These are phyloP conservation scores for Lophochroa leadbeateri DNA, from an alignment of 2,113 vertebrate species.

Conservation along the genomic window DNA sequence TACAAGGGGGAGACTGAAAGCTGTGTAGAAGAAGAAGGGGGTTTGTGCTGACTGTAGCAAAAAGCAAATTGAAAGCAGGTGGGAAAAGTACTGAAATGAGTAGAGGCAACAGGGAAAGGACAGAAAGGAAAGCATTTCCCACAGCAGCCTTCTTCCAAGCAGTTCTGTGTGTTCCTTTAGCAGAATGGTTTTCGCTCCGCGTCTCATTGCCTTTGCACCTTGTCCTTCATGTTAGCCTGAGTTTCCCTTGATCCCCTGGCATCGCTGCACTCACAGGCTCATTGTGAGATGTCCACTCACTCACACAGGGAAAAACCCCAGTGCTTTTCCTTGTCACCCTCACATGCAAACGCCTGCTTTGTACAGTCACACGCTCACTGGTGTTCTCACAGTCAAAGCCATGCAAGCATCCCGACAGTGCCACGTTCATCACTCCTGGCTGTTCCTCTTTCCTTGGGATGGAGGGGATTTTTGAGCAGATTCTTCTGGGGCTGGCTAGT, in stretches of 20 bases:
- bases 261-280: background rate
- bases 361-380: background rate
- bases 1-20: background rate
- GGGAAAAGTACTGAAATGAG: background rate
- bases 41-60: background rate
- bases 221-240: background rate
- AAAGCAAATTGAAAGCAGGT: background rate
- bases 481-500: background rate
- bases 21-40: background rate
- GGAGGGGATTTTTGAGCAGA: rapidly evolving
- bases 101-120: background rate
- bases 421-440: rapidly evolving
- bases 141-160: background rate
- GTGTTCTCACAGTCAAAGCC: background rate
- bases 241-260: background rate
- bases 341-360: background rate
- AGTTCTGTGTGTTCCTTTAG: background rate
- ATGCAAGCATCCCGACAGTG: background rate
- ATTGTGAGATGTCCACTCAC: background rate
- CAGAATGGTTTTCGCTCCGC: background rate
- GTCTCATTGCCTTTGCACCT: background rate
- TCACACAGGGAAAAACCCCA: background rate
- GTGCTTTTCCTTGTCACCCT: background rate
- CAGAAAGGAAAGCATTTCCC: background rate
- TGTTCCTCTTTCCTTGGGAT: background rate